A percentile compares a stretch with the other conserved stretches of the same genome.
Evolutionary conservation across 2,113 vertebrate genomes (phyloP).

Genomic region (Dascyllus trimaculatus): DNA sequence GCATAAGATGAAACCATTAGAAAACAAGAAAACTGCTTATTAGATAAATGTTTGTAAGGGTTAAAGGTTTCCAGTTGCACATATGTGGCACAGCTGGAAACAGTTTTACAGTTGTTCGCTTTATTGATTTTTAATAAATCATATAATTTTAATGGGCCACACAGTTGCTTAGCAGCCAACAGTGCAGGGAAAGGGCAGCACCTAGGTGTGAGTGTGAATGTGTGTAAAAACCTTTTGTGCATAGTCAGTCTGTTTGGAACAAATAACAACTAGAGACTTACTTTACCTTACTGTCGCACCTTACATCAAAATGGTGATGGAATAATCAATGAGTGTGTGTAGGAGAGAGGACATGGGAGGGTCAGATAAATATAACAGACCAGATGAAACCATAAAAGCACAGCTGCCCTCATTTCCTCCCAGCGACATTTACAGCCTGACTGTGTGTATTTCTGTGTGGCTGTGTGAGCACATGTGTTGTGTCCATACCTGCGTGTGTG

Average conservation of each 20-base stretch:
- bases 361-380: conserved; percentile 74
- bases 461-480: conserved; percentile 10
- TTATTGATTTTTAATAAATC: conserved; percentile 42
- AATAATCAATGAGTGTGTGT: conserved; percentile 63
- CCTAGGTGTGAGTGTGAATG: conserved; percentile 25
- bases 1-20: neutral
- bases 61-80: neutral
- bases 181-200: conserved; percentile 33
- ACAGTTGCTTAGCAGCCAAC: conserved; percentile 51
- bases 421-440: conserved; percentile 53
- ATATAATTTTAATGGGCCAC: conserved; percentile 30
- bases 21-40: neutral
- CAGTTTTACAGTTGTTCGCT: conserved; percentile 14
- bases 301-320: conserved; percentile 51
- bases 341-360: conserved; percentile 38
- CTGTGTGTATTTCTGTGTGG: conserved; percentile 7
- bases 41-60: neutral
- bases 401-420: conserved; percentile 70
- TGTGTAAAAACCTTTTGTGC: conserved; percentile 7
- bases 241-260: neutral
- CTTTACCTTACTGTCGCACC: conserved; percentile 20
- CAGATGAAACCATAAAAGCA: conserved; percentile 74
- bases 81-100: conserved; percentile 31
- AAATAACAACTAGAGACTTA: neutral
- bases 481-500: neutral